A percentile compares a stretch with the other conserved stretches of the same genome.
Conservation (phyloP, 2,888 invertebrate species). For the Torymus texanus region DNA sequence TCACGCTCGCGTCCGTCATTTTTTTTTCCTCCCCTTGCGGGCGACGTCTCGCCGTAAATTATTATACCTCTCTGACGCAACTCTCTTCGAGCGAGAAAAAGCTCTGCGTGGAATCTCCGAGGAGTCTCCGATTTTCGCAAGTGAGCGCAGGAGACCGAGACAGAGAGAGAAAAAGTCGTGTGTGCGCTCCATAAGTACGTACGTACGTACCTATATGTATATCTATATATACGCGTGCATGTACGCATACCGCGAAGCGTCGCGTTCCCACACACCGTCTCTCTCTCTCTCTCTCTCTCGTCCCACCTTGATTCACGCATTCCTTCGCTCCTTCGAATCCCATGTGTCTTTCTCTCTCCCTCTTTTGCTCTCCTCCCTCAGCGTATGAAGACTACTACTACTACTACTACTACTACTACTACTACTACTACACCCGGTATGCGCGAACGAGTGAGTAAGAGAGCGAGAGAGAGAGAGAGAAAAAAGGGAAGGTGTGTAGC, state of each 20-base stretch:
- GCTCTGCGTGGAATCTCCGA: constrained; percentile 30
- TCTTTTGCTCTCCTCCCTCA: background rate
- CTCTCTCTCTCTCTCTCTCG: constrained; percentile 34
- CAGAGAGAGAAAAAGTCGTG: constrained; percentile 56
- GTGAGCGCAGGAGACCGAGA: background rate
- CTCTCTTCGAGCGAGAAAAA: constrained; percentile 14
- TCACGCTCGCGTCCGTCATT: constrained; percentile 30
- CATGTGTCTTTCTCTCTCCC: constrained; percentile 29
- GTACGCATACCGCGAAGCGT: constrained; percentile 52
- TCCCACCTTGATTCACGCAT: constrained; percentile 65
- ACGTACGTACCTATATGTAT: constrained; percentile 60
- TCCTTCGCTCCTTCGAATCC: constrained; percentile 50
- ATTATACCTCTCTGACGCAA: constrained; percentile 30
- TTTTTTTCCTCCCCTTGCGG: constrained; percentile 34
- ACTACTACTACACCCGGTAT: no score
- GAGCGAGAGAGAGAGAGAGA: constrained; percentile 10
- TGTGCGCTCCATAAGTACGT: constrained; percentile 64
- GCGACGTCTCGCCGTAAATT: constrained; percentile 20
- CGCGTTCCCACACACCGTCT: constrained; percentile 64
- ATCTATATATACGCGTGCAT: no score
- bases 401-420: no score
- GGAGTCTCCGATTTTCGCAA: constrained; percentile 31
- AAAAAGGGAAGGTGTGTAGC: constrained; percentile 8
- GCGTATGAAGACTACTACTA: no score
- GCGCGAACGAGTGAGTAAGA: background rate